Percentiles rank a stretch among this genome's conserved stretches.
Evolutionary conservation across 1,140 invertebrate species (phyloP).

Genomic region (Zaprionus ghesquierei): DNA sequence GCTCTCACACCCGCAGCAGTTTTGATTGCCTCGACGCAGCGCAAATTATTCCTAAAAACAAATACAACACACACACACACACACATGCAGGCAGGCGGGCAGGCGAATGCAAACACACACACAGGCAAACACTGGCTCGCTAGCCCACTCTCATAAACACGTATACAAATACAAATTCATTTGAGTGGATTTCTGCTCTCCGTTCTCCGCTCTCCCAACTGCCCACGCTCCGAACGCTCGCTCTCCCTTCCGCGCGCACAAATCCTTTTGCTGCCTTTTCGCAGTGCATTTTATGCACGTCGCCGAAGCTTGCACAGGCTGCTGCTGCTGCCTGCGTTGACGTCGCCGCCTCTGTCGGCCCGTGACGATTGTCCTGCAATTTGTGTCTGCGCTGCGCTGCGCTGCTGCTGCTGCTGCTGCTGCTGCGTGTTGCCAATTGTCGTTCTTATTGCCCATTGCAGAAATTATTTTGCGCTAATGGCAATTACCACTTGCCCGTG

Average conservation of each 20-base stretch:
- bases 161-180: constrained; percentile 71
- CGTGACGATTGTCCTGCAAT: constrained; percentile 74
- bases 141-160: background rate
- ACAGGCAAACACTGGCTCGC: background rate
- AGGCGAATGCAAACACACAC: constrained; percentile 13
- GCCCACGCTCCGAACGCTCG: constrained; percentile 1
- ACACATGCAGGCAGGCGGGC: no score
- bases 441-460: constrained; percentile 72
- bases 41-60: constrained; percentile 74
- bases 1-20: constrained; percentile 49
- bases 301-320: background rate
- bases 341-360: background rate
- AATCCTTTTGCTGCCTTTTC: constrained; percentile 64
- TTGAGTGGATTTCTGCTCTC: constrained; percentile 69
- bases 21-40: constrained; percentile 61
- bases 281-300: constrained; percentile 66
- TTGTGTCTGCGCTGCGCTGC: constrained; percentile 52
- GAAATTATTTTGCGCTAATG: constrained; percentile 80
- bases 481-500: constrained; percentile 76
- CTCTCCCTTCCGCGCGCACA: constrained; percentile 40
- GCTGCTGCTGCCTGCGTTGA: no score
- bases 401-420: constrained; percentile 9
- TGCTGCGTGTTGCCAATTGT: constrained; percentile 72
- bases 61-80: constrained; percentile 33
- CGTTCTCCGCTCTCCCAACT: constrained; percentile 13